Base-by-base conservation (phyloP, 2,797 vertebrate genomes). In the Cryptoblepharus egeriae region DNA sequence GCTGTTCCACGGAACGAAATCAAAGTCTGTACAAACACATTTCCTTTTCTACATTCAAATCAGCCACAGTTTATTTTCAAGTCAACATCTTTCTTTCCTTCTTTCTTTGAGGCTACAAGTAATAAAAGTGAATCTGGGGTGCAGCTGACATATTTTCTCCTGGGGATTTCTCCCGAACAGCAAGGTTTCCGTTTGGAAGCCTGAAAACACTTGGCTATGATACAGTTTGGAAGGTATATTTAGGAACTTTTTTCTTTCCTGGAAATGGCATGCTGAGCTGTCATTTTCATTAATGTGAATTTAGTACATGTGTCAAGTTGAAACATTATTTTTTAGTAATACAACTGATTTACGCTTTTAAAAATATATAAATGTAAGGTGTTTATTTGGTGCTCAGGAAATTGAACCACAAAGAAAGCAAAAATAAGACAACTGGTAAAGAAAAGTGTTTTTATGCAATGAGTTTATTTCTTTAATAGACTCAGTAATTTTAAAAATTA, bases 271-370 rank as follows among this genome's bases (percentile, higher is more conserved):
- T 85, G 89, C 89, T 87, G 92, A 90, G 81, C 91, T 93, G 89
- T 89, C 91, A 91, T 93, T 92, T 92, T 92, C 92, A 93, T 92
- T 92, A 93, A 92, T 91, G 88, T 89, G 89, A 91, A 94, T 93
- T 93, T 91, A 94, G 89, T 92, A 91, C 83, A 72, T 89, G 89
- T 93, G 90, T 93, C 92, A 92, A 92, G 90, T 89, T 88, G 78
- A 91, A 85, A 92, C 91, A 88, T 91, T 90, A 92, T 91, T 91
- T 92, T 91, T 92, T 91, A 77, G 87, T 90, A 91, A 94, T 84
- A 84, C 88, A 92, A 87, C 86, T 87, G 90, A 92, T 90, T 87
- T 84, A 79, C 12, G 88, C 81, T 90, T 93, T 92, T 90, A 49
- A 83, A 90, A 85, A 83, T 87, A 92, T 75, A 81, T 89, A 94